These are phyloP conservation scores for Galerucella pusilla DNA, from an alignment of 2,888 invertebrate genomes.

Conservation along the genomic window DNA sequence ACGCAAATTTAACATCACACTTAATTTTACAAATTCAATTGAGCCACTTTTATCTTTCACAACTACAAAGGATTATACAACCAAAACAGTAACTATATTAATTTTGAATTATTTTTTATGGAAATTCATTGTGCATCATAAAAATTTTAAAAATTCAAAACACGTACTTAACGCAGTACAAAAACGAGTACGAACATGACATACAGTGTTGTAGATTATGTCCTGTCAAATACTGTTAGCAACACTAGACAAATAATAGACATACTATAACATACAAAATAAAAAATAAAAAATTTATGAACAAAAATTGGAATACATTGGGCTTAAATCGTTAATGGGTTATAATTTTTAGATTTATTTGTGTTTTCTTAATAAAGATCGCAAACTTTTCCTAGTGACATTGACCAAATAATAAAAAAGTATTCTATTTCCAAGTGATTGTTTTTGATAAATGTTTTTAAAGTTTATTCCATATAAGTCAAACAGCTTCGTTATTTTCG, in stretches of 20 bases:
- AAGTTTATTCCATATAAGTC: too few species aligned
- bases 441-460: too few species aligned
- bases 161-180: not conserved
- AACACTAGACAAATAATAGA: slow-evolving; percentile 30
- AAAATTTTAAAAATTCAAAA: not conserved
- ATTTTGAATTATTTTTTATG: not conserved
- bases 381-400: too few species aligned
- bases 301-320: not conserved
- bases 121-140: not conserved
- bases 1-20: too few species aligned
- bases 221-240: slow-evolving; percentile 30
- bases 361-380: not conserved
- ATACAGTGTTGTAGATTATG: slow-evolving; percentile 4
- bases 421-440: not conserved
- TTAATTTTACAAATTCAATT: too few species aligned
- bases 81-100: not conserved
- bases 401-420: not conserved
- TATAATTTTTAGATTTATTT: not conserved
- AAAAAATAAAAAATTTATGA: slow-evolving; percentile 2
- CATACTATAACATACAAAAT: not conserved
- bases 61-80: not conserved
- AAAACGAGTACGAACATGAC: not conserved
- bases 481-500: too few species aligned
- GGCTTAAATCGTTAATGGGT: not conserved
- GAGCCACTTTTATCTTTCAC: not conserved